Evolutionary conservation across 30 jellyfish, hydroid and myxozoan genomes (phyloP), one percentile per base, ranked within the genome.

Genomic region (Mastigias papua): DNA sequence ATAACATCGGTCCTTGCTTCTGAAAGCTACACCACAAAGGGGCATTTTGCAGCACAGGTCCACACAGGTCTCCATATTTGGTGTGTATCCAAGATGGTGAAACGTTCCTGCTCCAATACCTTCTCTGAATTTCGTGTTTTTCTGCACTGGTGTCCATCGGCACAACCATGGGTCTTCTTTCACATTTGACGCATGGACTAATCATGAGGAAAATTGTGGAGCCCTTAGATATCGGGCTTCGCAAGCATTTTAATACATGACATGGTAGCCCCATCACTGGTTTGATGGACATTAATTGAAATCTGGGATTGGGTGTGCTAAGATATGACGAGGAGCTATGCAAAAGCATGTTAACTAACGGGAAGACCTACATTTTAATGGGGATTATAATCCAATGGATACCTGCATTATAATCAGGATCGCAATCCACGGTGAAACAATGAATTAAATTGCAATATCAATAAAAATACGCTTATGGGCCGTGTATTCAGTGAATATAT

Each of bases 91-190:
- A 48, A 93, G 96, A 46, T 78, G 96, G 62, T 87, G 97, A 65
- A 93, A 93, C 25, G 95, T 88, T 33, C 98, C 98, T 20, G 98
- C 96, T 60, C 97, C 92, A 61, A 93, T 88, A 11, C 98, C 98
- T 34, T 80, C 97, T 33, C 92, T 83, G 23, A 93, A 72, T 81
- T 93, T 93, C 15, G 92, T 88, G 81, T 81, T 67, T 65, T 83
- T 82, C 75, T 87, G 92, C 77, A 88, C 91, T 23, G 95, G 92
- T 2, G 92, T 86, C 98, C 98, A 93, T 93, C 92, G 84, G 87
- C 98, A 93, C 23, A 87, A 79, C 88, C 90, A 94, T 21, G 96
- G 96, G 93, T 84, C 93, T 50, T 84, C 93, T 37, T 84, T 86
- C 49, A 84, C 82, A 33, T 49, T 50, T 10, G 80, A 31, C 15